Evolutionary conservation across 2,797 vertebrate genomes (phyloP).

Genomic region (Paramormyrops hopkinsi): DNA sequence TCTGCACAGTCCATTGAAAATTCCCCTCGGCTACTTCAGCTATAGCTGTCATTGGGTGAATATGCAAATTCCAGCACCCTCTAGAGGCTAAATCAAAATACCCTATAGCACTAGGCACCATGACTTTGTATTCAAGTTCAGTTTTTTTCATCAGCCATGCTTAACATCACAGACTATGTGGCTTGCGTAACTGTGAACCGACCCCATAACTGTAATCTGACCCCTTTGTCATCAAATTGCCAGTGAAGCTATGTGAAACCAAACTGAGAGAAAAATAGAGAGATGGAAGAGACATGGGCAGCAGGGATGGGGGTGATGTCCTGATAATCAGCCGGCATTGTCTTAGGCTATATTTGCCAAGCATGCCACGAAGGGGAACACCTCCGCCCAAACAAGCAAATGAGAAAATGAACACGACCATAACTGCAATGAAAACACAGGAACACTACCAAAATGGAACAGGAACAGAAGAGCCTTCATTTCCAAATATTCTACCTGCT

Average conservation of each 20-base stretch:
- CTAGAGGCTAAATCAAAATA: background rate
- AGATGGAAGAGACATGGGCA: background rate
- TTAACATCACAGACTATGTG: background rate
- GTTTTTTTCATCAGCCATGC: background rate
- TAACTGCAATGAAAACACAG: background rate
- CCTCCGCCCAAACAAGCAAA: background rate
- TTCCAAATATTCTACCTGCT: background rate
- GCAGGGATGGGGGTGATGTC: background rate
- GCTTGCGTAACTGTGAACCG: background rate
- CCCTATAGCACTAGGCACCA: background rate
- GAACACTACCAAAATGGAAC: background rate
- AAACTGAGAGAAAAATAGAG: background rate
- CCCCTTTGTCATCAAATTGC: background rate
- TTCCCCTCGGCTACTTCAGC: background rate
- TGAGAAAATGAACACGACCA: slow-evolving; percentile 7
- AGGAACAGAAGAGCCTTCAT: background rate
- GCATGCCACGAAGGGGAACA: background rate
- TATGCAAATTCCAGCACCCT: background rate
- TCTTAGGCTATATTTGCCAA: background rate
- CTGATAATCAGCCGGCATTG: background rate
- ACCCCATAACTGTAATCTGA: background rate
- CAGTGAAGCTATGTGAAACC: background rate
- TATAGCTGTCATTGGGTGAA: background rate
- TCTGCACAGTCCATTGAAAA: background rate
- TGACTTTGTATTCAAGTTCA: background rate